Evolutionary conservation across 2,888 invertebrate genomes (phyloP).

Genomic region (Macaria liturata): DNA sequence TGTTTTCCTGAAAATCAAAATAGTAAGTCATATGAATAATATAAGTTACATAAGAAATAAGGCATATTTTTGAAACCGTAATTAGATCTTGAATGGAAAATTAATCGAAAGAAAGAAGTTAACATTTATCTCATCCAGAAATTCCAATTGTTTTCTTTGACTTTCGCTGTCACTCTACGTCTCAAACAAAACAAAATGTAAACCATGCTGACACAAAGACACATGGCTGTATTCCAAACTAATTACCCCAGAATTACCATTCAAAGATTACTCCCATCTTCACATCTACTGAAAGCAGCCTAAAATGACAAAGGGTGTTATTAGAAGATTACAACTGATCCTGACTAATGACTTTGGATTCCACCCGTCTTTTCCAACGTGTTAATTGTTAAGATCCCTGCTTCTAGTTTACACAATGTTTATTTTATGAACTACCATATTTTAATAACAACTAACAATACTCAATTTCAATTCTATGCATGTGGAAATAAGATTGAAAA

Average conservation of each 20-base stretch:
- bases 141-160: no score
- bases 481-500: constrained; percentile 9
- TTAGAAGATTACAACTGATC: constrained; percentile 75
- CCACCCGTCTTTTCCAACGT: constrained; percentile 58
- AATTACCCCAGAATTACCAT: constrained; percentile 35
- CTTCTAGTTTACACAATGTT: constrained; percentile 76
- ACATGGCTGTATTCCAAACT: constrained; percentile 14
- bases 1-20: no score
- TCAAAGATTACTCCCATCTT: constrained; percentile 29
- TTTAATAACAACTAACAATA: constrained; percentile 10
- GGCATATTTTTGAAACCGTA: no score
- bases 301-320: constrained; percentile 71
- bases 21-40: no score
- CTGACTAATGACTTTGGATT: constrained; percentile 74
- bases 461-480: constrained; percentile 6
- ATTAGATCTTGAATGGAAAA: no score
- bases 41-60: no score
- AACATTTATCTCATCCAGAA: no score
- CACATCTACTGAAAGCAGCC: constrained; percentile 38
- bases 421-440: constrained; percentile 61
- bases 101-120: no score
- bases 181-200: constrained; percentile 4
- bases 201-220: constrained; percentile 9
- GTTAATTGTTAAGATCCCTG: constrained; percentile 73
- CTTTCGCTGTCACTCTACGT: no score